Evolutionary conservation across 2,888 invertebrate species (phyloP).

Genomic region (Brachypalpus laphriformis): DNA sequence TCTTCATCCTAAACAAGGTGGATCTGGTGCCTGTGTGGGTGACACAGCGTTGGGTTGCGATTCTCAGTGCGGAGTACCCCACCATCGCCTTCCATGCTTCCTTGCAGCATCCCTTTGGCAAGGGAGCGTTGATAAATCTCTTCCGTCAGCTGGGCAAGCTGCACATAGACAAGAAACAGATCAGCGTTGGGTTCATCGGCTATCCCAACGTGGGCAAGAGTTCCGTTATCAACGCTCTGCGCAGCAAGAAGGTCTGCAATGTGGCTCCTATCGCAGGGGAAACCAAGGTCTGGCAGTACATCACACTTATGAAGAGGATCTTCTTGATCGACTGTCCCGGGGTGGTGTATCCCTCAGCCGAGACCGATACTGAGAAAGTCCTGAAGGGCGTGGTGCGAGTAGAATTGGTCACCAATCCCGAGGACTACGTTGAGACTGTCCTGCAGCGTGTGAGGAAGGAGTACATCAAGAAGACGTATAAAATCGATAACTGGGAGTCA

Average conservation of each 20-base stretch:
- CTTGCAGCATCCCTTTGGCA: slow-evolving; percentile 98
- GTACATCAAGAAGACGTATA: slow-evolving; percentile 95
- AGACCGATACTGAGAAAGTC: slow-evolving; percentile 96
- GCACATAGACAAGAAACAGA: slow-evolving; percentile 98
- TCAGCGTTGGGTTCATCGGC: slow-evolving; percentile 99
- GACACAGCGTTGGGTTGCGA: slow-evolving; percentile 98
- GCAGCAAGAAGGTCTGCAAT: slow-evolving; percentile 98
- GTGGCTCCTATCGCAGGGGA: slow-evolving; percentile 99
- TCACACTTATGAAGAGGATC: slow-evolving; percentile 98
- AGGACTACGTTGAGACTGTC: slow-evolving; percentile 95
- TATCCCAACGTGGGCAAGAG: slow-evolving; percentile 99
- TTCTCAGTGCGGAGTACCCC: slow-evolving; percentile 96
- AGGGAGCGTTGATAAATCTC: slow-evolving; percentile 97
- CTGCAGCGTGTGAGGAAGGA: slow-evolving; percentile 94
- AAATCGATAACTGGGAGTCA: slow-evolving; percentile 91
- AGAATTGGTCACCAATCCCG: slow-evolving; percentile 96
- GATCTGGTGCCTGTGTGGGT: slow-evolving; percentile 99
- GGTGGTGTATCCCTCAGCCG: slow-evolving; percentile 98
- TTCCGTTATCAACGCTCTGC: slow-evolving; percentile 97
- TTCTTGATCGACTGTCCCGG: slow-evolving; percentile 99
- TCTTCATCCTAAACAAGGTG: slow-evolving; percentile 98
- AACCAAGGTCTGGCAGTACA: slow-evolving; percentile 99
- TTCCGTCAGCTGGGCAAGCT: slow-evolving; percentile 97
- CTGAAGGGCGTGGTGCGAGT: slow-evolving; percentile 99
- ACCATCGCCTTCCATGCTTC: slow-evolving; percentile 99